These are phyloP conservation scores for Monoplex corrugatus DNA, from an alignment of 2,888 invertebrate species.

Conservation along the genomic window DNA sequence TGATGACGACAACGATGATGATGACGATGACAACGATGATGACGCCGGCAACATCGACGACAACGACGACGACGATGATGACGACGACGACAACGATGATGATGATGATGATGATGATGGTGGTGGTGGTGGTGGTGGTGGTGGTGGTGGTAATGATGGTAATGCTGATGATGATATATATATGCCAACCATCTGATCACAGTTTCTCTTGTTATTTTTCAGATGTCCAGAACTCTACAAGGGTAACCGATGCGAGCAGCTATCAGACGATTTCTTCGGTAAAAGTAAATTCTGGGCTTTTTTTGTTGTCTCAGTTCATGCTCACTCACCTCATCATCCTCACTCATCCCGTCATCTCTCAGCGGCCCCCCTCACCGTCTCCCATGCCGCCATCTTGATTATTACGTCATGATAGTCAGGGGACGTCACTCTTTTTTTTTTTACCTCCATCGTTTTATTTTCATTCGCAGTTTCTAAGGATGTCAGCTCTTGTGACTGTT, in stretches of 20 bases:
- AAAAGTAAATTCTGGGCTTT: conserved; percentile 50
- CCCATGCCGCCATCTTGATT: conserved; percentile 2
- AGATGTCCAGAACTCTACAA: conserved; percentile 50
- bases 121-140: background rate
- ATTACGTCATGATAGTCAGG: conserved; percentile 22
- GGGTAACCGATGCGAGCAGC: conserved; percentile 46
- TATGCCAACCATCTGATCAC: background rate
- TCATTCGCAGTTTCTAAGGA: too few relatives aligned
- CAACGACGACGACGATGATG: background rate
- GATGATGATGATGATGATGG: conserved; percentile 21
- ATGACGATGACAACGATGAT: background rate
- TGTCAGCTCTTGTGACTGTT: too few relatives aligned
- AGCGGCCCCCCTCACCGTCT: too few relatives aligned
- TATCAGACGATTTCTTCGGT: conserved; percentile 52
- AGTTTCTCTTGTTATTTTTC: background rate
- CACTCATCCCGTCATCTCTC: background rate
- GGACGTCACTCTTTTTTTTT: conserved; percentile 22
- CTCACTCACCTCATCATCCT: background rate
- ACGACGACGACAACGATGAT: background rate
- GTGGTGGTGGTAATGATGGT: background rate
- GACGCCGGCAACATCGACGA: background rate
- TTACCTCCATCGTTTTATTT: too few relatives aligned
- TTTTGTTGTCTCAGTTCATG: conserved; percentile 24
- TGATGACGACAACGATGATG: background rate
- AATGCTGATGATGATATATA: background rate